These are phyloP conservation scores for Cassiopea andromeda DNA, from an alignment of 30 jellyfish, hydroid and myxozoan species.

Conservation along the genomic window DNA sequence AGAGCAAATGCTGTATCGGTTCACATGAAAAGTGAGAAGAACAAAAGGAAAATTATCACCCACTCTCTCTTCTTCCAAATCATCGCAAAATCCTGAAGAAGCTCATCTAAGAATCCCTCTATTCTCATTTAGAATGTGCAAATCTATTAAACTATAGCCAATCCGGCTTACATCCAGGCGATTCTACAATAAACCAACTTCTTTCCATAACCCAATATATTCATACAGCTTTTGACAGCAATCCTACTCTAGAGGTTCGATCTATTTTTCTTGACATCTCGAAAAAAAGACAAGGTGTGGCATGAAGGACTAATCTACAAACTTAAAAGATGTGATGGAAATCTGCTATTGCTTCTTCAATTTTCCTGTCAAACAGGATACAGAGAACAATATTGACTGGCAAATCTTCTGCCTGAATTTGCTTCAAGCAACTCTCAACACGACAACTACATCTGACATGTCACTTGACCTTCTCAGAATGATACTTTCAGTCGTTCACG, in stretches of 20 bases:
- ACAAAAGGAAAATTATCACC: neutral
- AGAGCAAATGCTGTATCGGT: neutral
- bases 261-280: neutral
- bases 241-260: neutral
- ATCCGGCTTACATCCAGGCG: neutral
- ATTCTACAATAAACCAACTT: neutral
- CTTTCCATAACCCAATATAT: neutral
- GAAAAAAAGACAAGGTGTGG: slow-evolving; percentile 12
- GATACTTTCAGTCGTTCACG: too few species aligned
- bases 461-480: too few species aligned
- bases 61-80: neutral
- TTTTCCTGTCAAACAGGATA: neutral
- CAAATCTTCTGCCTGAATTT: neutral
- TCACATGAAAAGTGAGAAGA: neutral
- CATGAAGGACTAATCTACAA: slow-evolving; percentile 18
- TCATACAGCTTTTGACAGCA: neutral
- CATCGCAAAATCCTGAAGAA: neutral
- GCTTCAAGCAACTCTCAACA: too few species aligned
- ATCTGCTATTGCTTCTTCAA: neutral
- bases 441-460: too few species aligned
- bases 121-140: neutral
- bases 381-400: neutral
- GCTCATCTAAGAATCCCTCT: neutral
- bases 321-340: slow-evolving; percentile 1
- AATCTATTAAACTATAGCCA: neutral